Conservation (phyloP, 1,140 invertebrate species). For the Zaprionus taronus region DNA sequence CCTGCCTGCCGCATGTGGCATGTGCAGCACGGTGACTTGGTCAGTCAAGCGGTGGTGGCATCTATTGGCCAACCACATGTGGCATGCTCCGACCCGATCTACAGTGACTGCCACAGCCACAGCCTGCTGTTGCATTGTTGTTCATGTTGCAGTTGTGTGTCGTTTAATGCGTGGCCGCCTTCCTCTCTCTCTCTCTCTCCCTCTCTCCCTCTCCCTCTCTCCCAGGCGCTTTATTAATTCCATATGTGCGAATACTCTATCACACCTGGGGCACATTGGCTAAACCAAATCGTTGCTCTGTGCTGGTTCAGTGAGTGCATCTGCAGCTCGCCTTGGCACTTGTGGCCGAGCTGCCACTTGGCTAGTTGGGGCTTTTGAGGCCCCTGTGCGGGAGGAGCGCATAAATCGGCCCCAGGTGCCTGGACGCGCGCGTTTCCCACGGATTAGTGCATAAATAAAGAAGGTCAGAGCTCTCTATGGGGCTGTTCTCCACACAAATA, state of each 20-base stretch:
- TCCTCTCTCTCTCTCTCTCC: background rate
- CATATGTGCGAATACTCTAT: conserved; percentile 30
- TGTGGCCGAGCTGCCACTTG: background rate
- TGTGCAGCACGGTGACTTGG: conserved; percentile 32
- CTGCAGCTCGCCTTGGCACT: background rate
- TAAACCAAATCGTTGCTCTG: background rate
- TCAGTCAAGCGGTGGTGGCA: conserved; percentile 69
- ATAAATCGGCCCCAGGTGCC: conserved; percentile 79
- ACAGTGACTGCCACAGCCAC: conserved; percentile 15
- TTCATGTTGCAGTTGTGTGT: conserved; percentile 49
- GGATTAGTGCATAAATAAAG: conserved; percentile 81
- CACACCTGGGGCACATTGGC: background rate
- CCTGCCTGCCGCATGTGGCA: conserved; percentile 20
- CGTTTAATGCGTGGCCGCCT: conserved; percentile 76
- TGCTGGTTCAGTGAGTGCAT: conserved; percentile 20
- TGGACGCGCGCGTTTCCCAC: conserved; percentile 71
- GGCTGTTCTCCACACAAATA: background rate
- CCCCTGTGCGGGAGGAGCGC: conserved; percentile 55
- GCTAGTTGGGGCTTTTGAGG: conserved; percentile 18
- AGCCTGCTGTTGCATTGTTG: conserved; percentile 54
- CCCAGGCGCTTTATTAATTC: conserved; percentile 73
- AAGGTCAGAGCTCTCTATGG: conserved; percentile 64
- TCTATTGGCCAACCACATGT: conserved; percentile 69
- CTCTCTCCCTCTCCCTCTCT: background rate
- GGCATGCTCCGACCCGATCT: conserved; percentile 44